These are phyloP conservation scores for Enteromius unitaeniatus DNA, from an alignment of 2,797 vertebrate genomes.

Conservation along the genomic window DNA sequence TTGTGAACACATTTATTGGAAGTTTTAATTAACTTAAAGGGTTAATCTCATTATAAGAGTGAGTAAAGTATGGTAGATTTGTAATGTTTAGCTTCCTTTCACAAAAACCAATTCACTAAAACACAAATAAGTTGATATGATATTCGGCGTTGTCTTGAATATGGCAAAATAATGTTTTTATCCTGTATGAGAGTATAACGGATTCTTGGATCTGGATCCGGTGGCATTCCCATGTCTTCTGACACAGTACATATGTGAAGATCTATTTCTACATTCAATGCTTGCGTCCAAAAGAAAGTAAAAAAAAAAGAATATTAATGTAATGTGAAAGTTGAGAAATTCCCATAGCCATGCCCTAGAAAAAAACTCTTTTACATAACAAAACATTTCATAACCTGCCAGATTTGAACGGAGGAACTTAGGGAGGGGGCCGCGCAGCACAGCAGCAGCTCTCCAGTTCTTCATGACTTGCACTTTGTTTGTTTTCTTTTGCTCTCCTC, in stretches of 20 bases:
- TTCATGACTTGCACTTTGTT: constrained; percentile 44
- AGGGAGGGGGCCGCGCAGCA: background rate
- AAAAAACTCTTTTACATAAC: constrained; percentile 66
- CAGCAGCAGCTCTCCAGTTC: constrained; percentile 24
- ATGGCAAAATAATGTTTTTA: background rate
- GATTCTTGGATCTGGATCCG: background rate
- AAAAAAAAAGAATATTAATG: background rate
- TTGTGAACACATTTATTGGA: background rate
- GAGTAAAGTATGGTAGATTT: background rate
- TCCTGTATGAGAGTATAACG: background rate
- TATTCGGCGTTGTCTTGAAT: background rate
- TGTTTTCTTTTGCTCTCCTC: constrained; percentile 42
- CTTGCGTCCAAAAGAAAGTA: background rate
- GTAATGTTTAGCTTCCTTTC: background rate
- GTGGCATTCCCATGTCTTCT: background rate
- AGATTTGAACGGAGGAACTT: constrained; percentile 63
- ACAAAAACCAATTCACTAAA: background rate
- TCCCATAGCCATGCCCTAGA: constrained; percentile 57
- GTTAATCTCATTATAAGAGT: background rate
- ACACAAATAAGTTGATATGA: background rate
- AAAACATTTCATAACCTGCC: constrained; percentile 73
- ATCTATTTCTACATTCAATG: constrained; percentile 1
- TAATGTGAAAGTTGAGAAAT: constrained; percentile 34
- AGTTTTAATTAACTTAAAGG: background rate
- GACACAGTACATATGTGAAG: background rate